Conservation (phyloP, 2,888 invertebrate species). For the Monoplex corrugatus region DNA sequence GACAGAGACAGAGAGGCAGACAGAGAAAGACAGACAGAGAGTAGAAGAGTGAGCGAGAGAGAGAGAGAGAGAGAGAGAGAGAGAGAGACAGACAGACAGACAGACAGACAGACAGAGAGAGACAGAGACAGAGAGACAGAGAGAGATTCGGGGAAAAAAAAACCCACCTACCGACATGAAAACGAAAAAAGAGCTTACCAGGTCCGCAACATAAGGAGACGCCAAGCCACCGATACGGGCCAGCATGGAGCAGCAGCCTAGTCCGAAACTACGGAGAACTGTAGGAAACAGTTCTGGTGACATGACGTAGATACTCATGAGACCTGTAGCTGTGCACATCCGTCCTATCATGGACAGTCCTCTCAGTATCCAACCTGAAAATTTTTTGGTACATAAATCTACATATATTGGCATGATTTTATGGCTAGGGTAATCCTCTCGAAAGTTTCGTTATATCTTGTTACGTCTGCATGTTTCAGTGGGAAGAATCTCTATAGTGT, state of each 20-base stretch:
- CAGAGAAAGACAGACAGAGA: too few species aligned
- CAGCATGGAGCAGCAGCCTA: background rate
- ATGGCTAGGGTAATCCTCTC: too few species aligned
- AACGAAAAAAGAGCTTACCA: background rate
- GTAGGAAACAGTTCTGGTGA: conserved; percentile 42
- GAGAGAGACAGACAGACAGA: background rate
- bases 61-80: background rate
- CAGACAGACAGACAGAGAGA: background rate
- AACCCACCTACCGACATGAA: background rate
- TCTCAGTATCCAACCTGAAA: conserved; percentile 37
- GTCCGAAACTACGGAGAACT: too few species aligned
- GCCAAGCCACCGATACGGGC: background rate
- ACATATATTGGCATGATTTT: too few species aligned
- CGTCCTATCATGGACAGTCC: conserved; percentile 24
- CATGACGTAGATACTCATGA: conserved; percentile 2
- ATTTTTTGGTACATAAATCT: too few species aligned
- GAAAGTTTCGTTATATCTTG: too few species aligned
- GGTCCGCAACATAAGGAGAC: background rate
- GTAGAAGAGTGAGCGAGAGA: background rate
- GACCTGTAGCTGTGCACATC: background rate
- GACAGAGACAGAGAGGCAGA: too few species aligned
- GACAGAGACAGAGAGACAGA: conserved; percentile 32
- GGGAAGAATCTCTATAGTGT: too few species aligned
- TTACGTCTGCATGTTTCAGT: too few species aligned
- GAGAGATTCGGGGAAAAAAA: background rate